Evolutionary conservation across 2,888 invertebrate genomes (phyloP), one percentile per base, ranked within the genome.

Genomic region (Calameuta filiformis): DNA sequence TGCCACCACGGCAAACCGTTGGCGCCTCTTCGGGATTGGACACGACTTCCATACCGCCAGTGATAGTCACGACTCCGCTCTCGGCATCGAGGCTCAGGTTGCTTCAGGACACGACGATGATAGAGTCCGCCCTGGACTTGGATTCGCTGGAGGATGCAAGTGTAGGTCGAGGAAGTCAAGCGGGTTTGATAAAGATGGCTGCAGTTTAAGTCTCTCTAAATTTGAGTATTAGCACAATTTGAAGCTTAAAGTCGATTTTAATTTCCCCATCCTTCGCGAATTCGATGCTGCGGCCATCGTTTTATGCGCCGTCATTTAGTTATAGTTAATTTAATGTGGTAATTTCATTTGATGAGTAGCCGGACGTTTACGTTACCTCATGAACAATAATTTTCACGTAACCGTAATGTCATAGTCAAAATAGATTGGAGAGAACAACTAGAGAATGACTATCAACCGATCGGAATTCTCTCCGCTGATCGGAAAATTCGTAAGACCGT

Each of bases 71-170:
- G 79, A 92, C 89, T 75, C 91, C 89, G 81, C 87, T 89, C 84
- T 92, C 87, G 86, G 96, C 96, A 80, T 96, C 95, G 91, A 94
- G 96, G 82, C 93, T 97, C 90, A 94, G 95, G 86, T 93, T 96
- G 87, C 93, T 97, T 87, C 96, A 96, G 90, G 96, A 97, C 92
- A 97, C 97, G 79, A 97, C 97, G 76, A 97, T 97, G 97, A 97
- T 97, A 88, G 97, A 97, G 92, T 97, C 97, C 78, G 97, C 97
- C 79, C 93, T 97, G 84, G 97, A 97, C 93, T 94, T 97, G 88
- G 97, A 97, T 92, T 97, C 97, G 85, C 93, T 97, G 84, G 97
- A 97, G 88, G 95, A 95, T 83, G 94, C 95, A 68, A 95, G 94
- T 87, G 93, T 95, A 84, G 95, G 95, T 80, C 94, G 94, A 82